Evolutionary conservation across 2,113 vertebrate species (phyloP).

Genomic region (Menidia beryllina): DNA sequence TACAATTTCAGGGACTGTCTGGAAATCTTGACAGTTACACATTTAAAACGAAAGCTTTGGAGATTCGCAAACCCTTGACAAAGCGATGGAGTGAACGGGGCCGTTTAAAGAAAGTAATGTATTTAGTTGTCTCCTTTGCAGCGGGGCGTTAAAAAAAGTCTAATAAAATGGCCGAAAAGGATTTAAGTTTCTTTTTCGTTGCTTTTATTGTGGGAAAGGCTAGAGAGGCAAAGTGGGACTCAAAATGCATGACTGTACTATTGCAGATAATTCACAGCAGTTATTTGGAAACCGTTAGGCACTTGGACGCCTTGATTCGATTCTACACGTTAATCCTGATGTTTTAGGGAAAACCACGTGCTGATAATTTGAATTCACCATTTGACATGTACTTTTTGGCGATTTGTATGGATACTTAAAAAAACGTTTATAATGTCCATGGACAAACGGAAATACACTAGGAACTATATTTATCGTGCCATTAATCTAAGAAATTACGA

Average conservation of each 20-base stretch:
- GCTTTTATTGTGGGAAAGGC: constrained; percentile 4
- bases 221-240: neutral
- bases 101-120: constrained; percentile 6
- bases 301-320: constrained; percentile 14
- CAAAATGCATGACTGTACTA: neutral
- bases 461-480: no score
- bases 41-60: neutral
- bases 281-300: constrained; percentile 1
- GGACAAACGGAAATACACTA: neutral
- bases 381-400: neutral
- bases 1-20: neutral
- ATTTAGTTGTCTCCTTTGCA: constrained; percentile 31
- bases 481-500: neutral
- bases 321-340: constrained; percentile 56
- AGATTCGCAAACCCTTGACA: neutral
- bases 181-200: neutral
- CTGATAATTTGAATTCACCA: neutral
- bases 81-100: neutral
- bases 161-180: neutral
- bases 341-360: constrained; percentile 36
- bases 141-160: constrained; percentile 11
- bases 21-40: neutral
- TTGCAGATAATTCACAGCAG: neutral
- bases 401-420: neutral
- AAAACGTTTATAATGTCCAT: neutral